These are phyloP conservation scores for Malthinus seriepunctatus DNA, from an alignment of 2,888 invertebrate species.

Conservation along the genomic window DNA sequence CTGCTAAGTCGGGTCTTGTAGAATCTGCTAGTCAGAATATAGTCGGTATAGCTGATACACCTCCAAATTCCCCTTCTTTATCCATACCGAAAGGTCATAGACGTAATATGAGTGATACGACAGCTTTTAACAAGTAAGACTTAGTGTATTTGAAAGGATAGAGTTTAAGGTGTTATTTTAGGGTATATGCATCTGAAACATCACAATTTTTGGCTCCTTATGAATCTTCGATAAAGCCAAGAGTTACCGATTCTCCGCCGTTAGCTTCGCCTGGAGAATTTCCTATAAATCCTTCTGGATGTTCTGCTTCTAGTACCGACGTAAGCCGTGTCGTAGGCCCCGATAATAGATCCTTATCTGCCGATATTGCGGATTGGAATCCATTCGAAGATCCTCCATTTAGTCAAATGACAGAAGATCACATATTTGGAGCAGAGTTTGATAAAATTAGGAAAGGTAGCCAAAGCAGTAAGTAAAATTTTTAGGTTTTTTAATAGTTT, in stretches of 20 bases:
- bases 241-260: conserved; percentile 53
- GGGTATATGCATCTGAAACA: conserved; percentile 74
- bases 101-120: conserved; percentile 83
- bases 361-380: conserved; percentile 77
- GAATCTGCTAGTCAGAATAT: conserved; percentile 48
- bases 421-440: conserved; percentile 81
- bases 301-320: conserved; percentile 52
- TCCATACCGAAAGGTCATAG: conserved; percentile 65
- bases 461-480: conserved; percentile 68
- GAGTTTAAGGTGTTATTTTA: conserved; percentile 46
- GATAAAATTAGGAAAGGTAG: conserved; percentile 79
- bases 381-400: conserved; percentile 78
- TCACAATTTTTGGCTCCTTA: conserved; percentile 75
- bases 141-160: background rate
- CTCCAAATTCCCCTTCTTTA: conserved; percentile 50
- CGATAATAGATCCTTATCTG: conserved; percentile 52
- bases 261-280: conserved; percentile 44
- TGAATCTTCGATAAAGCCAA: conserved; percentile 67
- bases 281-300: conserved; percentile 46
- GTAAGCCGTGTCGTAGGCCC: conserved; percentile 45
- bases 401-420: conserved; percentile 76
- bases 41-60: conserved; percentile 45
- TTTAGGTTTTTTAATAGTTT: background rate
- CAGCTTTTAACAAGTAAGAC: conserved; percentile 77
- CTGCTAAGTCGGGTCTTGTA: conserved; percentile 40